Evolutionary conservation across 2,888 invertebrate species (phyloP).

Genomic region (Eubasilissa splendida): DNA sequence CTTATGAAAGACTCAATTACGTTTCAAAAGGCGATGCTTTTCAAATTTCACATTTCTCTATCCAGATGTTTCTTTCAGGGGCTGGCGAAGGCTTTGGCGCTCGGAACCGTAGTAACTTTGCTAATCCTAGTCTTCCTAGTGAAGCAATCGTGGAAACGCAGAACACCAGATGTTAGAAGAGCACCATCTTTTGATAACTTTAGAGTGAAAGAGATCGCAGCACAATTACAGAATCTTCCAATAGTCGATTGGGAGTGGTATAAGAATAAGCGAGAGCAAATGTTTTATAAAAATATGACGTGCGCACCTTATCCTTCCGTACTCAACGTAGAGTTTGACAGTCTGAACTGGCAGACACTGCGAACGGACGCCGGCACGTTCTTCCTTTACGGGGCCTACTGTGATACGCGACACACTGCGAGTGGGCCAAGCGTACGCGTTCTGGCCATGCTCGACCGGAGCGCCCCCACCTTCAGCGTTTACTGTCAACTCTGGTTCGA

Average conservation of each 20-base stretch:
- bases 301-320: constrained; percentile 91
- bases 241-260: constrained; percentile 89
- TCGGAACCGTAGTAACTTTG: too few species aligned
- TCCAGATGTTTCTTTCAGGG: too few species aligned
- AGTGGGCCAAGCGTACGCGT: constrained; percentile 89
- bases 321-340: constrained; percentile 93
- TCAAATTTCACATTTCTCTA: too few species aligned
- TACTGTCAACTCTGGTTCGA: constrained; percentile 94
- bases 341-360: constrained; percentile 93
- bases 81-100: too few species aligned
- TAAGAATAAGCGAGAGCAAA: constrained; percentile 80
- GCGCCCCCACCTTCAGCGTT: constrained; percentile 86
- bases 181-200: constrained; percentile 76
- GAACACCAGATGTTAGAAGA: not conserved
- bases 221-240: constrained; percentile 86
- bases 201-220: constrained; percentile 84
- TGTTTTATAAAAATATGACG: constrained; percentile 76
- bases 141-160: too few species aligned
- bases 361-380: constrained; percentile 88
- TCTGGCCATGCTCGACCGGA: constrained; percentile 90
- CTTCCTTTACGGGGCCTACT: constrained; percentile 91
- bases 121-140: too few species aligned
- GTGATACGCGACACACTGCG: constrained; percentile 85
- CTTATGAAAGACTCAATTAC: too few species aligned
- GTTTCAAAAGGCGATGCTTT: too few species aligned